Evolutionary conservation across 1,140 invertebrate genomes (phyloP).

Genomic region (Drosophila chauvacae): DNA sequence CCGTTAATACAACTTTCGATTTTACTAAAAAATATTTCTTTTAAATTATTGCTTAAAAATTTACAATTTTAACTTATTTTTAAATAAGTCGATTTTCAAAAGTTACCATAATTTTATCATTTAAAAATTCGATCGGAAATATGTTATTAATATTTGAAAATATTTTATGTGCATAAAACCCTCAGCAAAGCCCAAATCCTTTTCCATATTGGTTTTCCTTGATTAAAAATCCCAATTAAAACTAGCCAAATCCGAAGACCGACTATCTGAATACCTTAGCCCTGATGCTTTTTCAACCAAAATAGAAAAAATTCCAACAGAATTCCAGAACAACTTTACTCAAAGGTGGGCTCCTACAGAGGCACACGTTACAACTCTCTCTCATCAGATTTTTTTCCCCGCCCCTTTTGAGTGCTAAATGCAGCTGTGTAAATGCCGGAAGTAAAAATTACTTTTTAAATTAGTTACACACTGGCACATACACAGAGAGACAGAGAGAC

Average conservation of each 20-base stretch:
- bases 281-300: neutral
- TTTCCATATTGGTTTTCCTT: no score
- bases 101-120: no score
- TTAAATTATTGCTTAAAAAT: no score
- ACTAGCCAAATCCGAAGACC: neutral
- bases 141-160: no score
- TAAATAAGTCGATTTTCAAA: no score
- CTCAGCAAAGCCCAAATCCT: neutral
- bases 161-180: no score
- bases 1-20: no score
- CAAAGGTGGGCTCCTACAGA: neutral
- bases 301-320: constrained; percentile 3
- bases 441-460: constrained; percentile 82
- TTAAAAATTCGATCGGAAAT: no score
- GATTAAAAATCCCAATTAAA: neutral
- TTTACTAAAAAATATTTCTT: no score
- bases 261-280: neutral
- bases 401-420: constrained; percentile 36
- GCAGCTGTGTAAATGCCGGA: constrained; percentile 80
- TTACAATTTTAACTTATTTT: no score
- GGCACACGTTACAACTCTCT: neutral
- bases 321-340: constrained; percentile 2
- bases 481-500: neutral
- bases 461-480: constrained; percentile 61
- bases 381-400: neutral